A percentile compares a stretch with the other conserved stretches of the same genome.
Conservation (phyloP, 2,113 vertebrate species). For the Motacilla tschutschensis region DNA sequence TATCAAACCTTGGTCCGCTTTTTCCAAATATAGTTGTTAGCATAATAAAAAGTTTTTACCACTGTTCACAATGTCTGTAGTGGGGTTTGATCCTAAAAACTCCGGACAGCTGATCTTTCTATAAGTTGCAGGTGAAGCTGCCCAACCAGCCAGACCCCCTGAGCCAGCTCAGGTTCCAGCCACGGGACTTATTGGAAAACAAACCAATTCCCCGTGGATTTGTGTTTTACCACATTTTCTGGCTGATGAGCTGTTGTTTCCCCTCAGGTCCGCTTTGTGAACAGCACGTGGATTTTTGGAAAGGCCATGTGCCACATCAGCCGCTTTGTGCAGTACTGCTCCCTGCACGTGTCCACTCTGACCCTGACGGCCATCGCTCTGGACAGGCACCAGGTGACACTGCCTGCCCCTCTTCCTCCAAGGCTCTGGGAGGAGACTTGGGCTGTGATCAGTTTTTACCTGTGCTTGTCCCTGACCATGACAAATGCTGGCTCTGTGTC, state of each 20-base stretch:
- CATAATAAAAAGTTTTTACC: background rate
- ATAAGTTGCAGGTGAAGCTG: background rate
- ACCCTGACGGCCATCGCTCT: conserved; percentile 62
- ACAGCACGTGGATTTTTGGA: conserved; percentile 66
- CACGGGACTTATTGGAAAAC: background rate
- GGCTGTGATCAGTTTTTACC: background rate
- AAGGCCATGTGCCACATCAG: conserved; percentile 69
- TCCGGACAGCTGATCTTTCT: rapidly evolving
- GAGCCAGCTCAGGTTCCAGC: background rate
- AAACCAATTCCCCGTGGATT: background rate
- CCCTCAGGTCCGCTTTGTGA: conserved; percentile 60
- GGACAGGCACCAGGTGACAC: conserved; percentile 60
- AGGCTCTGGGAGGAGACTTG: background rate
- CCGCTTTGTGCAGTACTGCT: conserved; percentile 68
- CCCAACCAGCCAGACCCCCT: background rate
- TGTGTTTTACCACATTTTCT: background rate
- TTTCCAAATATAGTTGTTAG: background rate
- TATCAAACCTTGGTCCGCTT: background rate
- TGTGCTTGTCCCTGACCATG: background rate
- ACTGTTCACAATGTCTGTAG: background rate
- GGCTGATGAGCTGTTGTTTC: background rate
- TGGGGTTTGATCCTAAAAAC: background rate
- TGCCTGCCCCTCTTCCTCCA: rapidly evolving
- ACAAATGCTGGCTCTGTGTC: background rate
- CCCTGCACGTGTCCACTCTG: conserved; percentile 65